A percentile compares a stretch with the other conserved stretches of the same genome.
Conservation (phyloP, 2,113 vertebrate genomes). For the Muntiacus muntjak region DNA sequence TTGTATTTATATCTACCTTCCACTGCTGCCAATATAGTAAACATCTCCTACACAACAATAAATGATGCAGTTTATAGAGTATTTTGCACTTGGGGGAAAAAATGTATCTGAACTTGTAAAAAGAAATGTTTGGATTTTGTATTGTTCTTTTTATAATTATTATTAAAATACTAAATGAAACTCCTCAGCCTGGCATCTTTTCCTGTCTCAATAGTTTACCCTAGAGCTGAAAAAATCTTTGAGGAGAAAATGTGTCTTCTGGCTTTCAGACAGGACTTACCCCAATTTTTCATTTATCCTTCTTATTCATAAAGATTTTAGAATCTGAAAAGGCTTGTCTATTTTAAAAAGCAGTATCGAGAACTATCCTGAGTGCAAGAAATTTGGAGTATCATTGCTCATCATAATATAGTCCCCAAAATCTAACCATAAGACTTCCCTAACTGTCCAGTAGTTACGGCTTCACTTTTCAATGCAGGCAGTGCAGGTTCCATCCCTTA, state of each 20-base stretch:
- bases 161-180: slow-evolving; percentile 85
- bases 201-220: neutral
- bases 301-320: slow-evolving; percentile 15
- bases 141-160: slow-evolving; percentile 89
- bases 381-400: neutral
- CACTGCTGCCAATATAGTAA: slow-evolving; percentile 64
- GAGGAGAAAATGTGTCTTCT: neutral
- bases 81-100: slow-evolving; percentile 97
- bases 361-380: neutral
- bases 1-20: slow-evolving; percentile 77
- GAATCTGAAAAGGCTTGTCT: slow-evolving; percentile 9
- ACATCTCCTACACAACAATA: slow-evolving; percentile 71
- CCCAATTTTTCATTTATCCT: neutral
- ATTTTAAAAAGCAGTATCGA: slow-evolving; percentile 19
- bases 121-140: slow-evolving; percentile 98
- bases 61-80: slow-evolving; percentile 90
- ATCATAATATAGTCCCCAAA: neutral
- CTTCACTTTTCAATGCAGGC: neutral
- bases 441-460: neutral
- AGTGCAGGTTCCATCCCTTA: neutral
- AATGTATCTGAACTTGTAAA: slow-evolving; percentile 97
- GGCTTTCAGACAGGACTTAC: neutral
- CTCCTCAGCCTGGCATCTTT: slow-evolving; percentile 71
- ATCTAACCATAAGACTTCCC: neutral
- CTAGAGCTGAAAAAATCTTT: neutral